phyloP scores from a whole-genome alignment of 2,113 vertebrate genomes.

The Columba janthina region DNA sequence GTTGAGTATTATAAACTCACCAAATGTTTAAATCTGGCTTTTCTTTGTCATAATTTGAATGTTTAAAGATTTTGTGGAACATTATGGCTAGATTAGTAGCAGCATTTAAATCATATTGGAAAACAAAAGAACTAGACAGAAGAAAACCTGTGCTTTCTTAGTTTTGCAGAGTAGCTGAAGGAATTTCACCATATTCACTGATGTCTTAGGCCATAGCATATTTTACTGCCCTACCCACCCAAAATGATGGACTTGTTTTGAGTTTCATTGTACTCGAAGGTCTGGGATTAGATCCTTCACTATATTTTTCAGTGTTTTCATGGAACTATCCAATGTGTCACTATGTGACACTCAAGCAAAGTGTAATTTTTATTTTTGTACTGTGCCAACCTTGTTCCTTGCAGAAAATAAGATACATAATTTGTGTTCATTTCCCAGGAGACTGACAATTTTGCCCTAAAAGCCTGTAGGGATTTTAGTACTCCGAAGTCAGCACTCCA shows the following conservation, averaged over 20 bases:
- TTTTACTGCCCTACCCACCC: neutral
- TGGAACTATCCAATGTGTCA: neutral
- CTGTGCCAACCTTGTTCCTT: neutral
- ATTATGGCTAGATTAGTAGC: neutral
- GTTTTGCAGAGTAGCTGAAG: neutral
- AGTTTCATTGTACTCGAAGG: neutral
- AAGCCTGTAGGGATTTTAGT: conserved; percentile 14
- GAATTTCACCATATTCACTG: neutral
- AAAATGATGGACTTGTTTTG: neutral
- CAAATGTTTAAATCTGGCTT: neutral
- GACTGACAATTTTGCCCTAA: conserved; percentile 25
- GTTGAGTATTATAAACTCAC: neutral
- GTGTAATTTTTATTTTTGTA: neutral
- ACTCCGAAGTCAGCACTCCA: conserved; percentile 8
- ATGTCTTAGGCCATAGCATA: neutral
- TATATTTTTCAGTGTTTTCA: neutral
- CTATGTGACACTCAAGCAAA: neutral
- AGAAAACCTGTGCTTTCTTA: neutral
- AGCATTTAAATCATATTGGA: neutral
- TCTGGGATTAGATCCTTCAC: neutral
- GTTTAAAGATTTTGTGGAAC: neutral
- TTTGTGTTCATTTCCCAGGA: conserved; percentile 32
- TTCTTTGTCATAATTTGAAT: neutral
- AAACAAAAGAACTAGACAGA: neutral
- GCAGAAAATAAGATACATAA: conserved; percentile 29